A percentile compares a stretch with the other conserved stretches of the same genome.
These are phyloP conservation scores for Perca flavescens DNA, from an alignment of 2,113 vertebrate species.

Conservation along the genomic window DNA sequence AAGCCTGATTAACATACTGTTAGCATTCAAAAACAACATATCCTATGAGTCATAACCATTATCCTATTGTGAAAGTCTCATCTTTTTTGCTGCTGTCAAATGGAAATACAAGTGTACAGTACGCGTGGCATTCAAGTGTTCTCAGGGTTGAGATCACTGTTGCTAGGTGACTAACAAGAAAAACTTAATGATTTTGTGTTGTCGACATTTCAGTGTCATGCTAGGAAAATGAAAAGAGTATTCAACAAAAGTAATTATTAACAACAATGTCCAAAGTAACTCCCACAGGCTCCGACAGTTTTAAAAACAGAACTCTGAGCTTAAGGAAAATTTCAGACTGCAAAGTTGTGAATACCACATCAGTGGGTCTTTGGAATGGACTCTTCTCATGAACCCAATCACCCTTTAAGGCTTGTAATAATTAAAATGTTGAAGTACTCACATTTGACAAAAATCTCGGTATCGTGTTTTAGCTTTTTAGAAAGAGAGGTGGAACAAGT, in stretches of 20 bases:
- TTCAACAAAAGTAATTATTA: not conserved
- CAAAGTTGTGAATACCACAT: not conserved
- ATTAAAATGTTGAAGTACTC: not conserved
- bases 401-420: not conserved
- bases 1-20: not conserved
- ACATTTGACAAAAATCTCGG: not conserved
- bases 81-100: not conserved
- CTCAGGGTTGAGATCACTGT: not conserved
- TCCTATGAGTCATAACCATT: not conserved
- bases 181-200: not conserved
- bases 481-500: not conserved
- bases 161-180: not conserved
- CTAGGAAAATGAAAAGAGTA: not conserved
- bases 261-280: not conserved
- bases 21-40: not conserved
- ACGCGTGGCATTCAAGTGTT: not conserved
- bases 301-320: not conserved
- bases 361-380: not conserved
- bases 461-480: not conserved
- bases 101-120: not conserved
- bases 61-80: not conserved
- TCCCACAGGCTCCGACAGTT: not conserved
- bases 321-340: too few relatives aligned
- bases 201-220: not conserved
- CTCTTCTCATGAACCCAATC: not conserved